phyloP scores from a whole-genome alignment of 2,113 vertebrate genomes.

The Saiga tatarica region DNA sequence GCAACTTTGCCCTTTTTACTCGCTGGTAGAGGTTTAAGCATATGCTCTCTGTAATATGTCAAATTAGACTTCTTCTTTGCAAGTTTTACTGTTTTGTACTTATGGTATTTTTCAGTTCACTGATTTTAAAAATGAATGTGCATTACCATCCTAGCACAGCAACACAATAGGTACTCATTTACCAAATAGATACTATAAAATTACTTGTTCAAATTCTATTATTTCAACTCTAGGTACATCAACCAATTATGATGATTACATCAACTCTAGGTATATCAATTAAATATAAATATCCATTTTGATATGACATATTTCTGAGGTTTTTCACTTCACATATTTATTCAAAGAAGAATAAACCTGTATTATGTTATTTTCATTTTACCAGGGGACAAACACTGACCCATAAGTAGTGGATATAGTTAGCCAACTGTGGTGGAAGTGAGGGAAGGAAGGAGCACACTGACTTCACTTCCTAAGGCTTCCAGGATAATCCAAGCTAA shows the following conservation, averaged over 20 bases:
- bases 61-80: background rate
- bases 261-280: background rate
- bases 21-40: background rate
- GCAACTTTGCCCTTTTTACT: background rate
- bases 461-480: background rate
- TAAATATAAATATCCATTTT: background rate
- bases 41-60: background rate
- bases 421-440: background rate
- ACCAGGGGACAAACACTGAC: background rate
- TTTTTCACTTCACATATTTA: background rate
- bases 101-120: background rate
- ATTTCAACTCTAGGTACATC: background rate
- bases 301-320: background rate
- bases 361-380: slow-evolving; percentile 5
- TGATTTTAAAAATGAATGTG: background rate
- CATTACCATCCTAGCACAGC: background rate
- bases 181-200: background rate
- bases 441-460: background rate
- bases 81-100: background rate
- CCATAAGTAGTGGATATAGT: background rate
- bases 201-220: background rate
- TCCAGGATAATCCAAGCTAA: background rate
- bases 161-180: background rate
- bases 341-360: slow-evolving; percentile 1
- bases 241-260: background rate